Evolutionary conservation across 92 coral and sea anemone genomes (phyloP), one percentile per base, ranked within the genome.

Genomic region (Epizoanthus stellaris): DNA sequence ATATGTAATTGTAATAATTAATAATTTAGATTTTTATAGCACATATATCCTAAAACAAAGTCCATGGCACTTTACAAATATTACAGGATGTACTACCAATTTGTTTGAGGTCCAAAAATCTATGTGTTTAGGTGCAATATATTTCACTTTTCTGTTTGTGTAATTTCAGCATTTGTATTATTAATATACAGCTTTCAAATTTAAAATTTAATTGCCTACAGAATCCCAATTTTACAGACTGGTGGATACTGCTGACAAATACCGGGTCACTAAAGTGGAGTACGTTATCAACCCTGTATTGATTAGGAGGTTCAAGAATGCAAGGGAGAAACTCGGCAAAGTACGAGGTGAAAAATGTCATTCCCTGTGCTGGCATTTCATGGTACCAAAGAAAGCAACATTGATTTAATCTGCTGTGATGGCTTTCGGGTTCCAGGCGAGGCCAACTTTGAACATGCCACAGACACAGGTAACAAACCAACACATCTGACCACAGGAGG

Each of bases 221-320:
- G 97, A 93, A 75, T 93, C 94, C 42, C 97, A 93, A 70, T 93
- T 93, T 76, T 93, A 93, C 75, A 88, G 97, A 47, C 91, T 93
- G 53, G 97, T 93, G 70, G 95, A 93, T 62, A 25, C 89, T 54
- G 77, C 87, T 7, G 94, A 93, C 70, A 93, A 81, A 79, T 93
- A 93, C 56, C 89, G 97, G 8, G 94, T 93, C 67, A 87, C 89
- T 59, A 91, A 91, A 62, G 94, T 93, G 2, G 94, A 93, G 19
- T 93, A 93, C 20, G 89, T 93, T 3, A 94, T 93, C 3, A 93
- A 91, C 47, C 95, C 97, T 34, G 60, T 82, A 7, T 47, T 91
- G 58, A 84, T 93, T 8, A 84, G 85, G 62, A 84, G 93, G 57
- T 93, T 91, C 86, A 93, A 93, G 76, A 92, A 81, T 21, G 94